Conservation (phyloP, 2,113 vertebrate species). For the Dromiciops gliroides region DNA sequence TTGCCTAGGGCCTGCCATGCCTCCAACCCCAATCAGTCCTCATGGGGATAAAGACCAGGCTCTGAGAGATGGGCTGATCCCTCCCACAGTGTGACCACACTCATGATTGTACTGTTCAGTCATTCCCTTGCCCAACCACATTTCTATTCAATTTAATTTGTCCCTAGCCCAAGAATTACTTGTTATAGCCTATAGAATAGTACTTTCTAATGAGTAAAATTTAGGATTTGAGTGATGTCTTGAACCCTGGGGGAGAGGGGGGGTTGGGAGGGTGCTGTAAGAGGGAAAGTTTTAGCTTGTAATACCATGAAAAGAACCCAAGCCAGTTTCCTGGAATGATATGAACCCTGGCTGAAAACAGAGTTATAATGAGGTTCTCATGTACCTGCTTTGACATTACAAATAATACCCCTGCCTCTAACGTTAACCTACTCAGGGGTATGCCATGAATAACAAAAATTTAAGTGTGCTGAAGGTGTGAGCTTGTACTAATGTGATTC, state of each 20-base stretch:
- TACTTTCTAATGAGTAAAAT: slow-evolving; percentile 4
- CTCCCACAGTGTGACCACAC: not conserved
- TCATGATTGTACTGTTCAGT: fast-evolving
- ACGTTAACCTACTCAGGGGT: not conserved
- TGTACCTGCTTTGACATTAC: slow-evolving; percentile 19
- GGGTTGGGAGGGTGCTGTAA: not conserved
- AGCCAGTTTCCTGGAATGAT: not conserved
- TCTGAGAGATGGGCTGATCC: not conserved
- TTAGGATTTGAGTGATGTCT: not conserved
- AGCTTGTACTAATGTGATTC: not conserved
- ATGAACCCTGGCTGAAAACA: not conserved
- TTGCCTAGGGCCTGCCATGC: not conserved
- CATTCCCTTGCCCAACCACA: not conserved
- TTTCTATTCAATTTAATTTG: not conserved
- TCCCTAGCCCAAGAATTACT: not conserved
- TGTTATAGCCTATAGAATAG: not conserved
- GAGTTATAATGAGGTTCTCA: not conserved
- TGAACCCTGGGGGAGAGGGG: not conserved
- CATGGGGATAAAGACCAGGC: not conserved
- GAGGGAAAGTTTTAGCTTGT: not conserved
- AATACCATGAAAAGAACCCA: not conserved
- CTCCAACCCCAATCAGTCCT: not conserved
- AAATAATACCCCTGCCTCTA: not conserved
- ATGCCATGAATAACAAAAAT: not conserved
- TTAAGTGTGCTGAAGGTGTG: not conserved